Base-by-base conservation (phyloP, 2,797 vertebrate genomes). In the Craterocephalus amniculus region DNA sequence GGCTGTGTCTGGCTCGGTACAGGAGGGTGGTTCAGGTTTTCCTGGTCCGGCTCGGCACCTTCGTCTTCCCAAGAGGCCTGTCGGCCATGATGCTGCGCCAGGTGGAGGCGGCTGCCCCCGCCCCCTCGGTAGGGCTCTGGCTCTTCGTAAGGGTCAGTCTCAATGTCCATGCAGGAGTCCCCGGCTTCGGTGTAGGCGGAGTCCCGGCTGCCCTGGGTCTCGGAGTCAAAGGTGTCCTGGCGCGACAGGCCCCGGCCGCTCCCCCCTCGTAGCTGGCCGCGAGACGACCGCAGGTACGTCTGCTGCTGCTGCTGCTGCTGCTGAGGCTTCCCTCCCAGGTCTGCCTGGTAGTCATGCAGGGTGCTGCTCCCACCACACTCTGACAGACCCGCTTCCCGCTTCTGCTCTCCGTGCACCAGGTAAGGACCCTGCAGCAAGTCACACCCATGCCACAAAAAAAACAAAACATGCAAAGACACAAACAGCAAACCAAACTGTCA, bases 191-290 rank as follows among this genome's bases (percentile, higher is more conserved):
- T 96, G 93, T 97, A 98, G 83, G 97, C 96, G 0, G 97, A 97
- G 86, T 98, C 96, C 51, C 95, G 94, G 92, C 97, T 95, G 88
- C 96, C 97, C 76, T 96, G 95, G 29, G 95, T 95, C 92, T 98
- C 97, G 0, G 95, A 94, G 88, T 99, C 97, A 64, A 98, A 96
- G 70, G 97, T 99, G 93, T 99, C 97, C 86, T 98, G 97, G 72
- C 96, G 92, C 40, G 97, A 94, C 56, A 98, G 94, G 55, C 95
- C 93, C 48, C 95, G 93, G 27, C 94, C 89, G 2, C 85, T 87
- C 4, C 93, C 89, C 6, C 89, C 89, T 24, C 94, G 90, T 18
- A 94, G 68, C 69, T 95, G 93, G 20, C 91, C 90, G 26, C 94
- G 84, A 18, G 94, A 89, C 48, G 95, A 92, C 83, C 93, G 89